Evolutionary conservation across 2,797 vertebrate genomes (phyloP).

Genomic region (Sciaenops ocellatus): DNA sequence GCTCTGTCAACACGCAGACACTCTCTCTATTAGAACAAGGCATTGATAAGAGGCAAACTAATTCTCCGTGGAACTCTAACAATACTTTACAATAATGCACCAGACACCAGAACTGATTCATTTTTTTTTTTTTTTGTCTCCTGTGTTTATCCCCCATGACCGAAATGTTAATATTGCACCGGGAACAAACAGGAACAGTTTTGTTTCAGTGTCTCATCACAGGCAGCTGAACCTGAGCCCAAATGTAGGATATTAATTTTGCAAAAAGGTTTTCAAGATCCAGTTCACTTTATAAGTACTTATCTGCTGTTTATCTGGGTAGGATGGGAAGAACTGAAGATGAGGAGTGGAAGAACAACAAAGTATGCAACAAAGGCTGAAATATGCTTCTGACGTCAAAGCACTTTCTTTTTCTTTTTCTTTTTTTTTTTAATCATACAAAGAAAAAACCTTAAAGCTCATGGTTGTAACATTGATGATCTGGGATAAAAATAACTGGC

Average conservation of each 20-base stretch:
- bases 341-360: background rate
- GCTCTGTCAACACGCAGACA: constrained; percentile 35
- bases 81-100: constrained; percentile 50
- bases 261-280: background rate
- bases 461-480: too few species aligned
- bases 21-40: constrained; percentile 49
- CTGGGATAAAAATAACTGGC: background rate
- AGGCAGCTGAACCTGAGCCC: background rate
- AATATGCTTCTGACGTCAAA: background rate
- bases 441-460: background rate
- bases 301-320: background rate
- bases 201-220: constrained; percentile 6
- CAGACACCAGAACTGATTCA: constrained; percentile 48
- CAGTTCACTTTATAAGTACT: background rate
- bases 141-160: constrained; percentile 27
- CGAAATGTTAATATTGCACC: constrained; percentile 39
- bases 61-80: constrained; percentile 27
- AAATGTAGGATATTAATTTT: constrained; percentile 1
- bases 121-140: constrained; percentile 21
- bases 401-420: background rate
- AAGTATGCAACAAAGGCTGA: background rate
- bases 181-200: constrained; percentile 10
- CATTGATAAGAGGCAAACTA: constrained; percentile 56
- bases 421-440: background rate
- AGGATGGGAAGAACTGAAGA: background rate